Percentiles rank a stretch among this genome's conserved stretches.
phyloP scores from a whole-genome alignment of 2,888 invertebrate species.

The Andrena marginata region DNA sequence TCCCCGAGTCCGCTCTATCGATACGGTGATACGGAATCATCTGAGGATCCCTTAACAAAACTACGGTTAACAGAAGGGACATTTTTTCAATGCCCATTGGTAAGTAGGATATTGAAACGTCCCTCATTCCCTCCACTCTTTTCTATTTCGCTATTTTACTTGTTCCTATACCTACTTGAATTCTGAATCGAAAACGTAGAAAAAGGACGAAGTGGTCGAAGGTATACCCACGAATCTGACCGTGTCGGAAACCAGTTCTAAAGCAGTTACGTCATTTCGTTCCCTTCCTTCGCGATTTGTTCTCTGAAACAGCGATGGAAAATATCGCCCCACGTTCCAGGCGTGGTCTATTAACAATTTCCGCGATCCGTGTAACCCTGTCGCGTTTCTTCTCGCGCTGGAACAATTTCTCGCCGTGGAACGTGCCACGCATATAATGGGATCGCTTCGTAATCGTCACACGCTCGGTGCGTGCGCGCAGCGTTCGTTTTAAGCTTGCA shows the following conservation, averaged over 20 bases:
- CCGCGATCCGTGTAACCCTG: slow-evolving; percentile 46
- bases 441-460: slow-evolving; percentile 57
- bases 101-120: neutral
- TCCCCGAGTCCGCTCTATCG: neutral
- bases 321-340: slow-evolving; percentile 48
- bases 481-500: slow-evolving; percentile 16
- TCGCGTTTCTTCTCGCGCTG: slow-evolving; percentile 49
- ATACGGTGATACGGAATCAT: slow-evolving; percentile 10
- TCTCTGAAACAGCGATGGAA: slow-evolving; percentile 21
- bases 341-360: slow-evolving; percentile 56
- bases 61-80: neutral
- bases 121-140: neutral
- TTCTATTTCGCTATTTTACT: neutral
- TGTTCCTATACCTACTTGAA: too few species aligned
- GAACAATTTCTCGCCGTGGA: slow-evolving; percentile 51
- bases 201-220: neutral
- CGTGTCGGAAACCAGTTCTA: neutral
- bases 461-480: slow-evolving; percentile 37
- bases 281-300: neutral
- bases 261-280: neutral
- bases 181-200: neutral
- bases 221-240: neutral
- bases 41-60: neutral
- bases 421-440: slow-evolving; percentile 49
- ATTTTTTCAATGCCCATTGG: neutral